phyloP scores from a whole-genome alignment of 2,797 vertebrate genomes.

The Acipenser oxyrinchus region DNA sequence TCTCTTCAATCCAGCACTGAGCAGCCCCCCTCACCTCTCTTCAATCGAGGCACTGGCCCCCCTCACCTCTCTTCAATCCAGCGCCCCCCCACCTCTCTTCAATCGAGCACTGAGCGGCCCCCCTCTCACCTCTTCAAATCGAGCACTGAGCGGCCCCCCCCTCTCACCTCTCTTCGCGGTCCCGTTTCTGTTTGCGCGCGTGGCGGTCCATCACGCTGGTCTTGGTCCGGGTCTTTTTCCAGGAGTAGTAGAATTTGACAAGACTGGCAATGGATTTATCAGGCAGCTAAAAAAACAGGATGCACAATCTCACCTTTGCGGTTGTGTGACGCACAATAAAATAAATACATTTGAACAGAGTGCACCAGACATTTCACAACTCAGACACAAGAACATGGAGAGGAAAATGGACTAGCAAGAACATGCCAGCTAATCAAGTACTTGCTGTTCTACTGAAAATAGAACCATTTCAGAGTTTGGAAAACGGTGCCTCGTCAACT shows the following conservation, averaged over 20 bases:
- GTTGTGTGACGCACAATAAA: neutral
- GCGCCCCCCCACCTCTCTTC: no score
- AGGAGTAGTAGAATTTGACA: conserved; percentile 93
- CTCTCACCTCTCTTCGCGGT: conserved; percentile 81
- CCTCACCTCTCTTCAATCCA: neutral
- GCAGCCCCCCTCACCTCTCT: no score
- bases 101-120: neutral
- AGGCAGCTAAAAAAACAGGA: conserved; percentile 61
- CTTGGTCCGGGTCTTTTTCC: conserved; percentile 94
- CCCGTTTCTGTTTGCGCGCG: conserved; percentile 82
- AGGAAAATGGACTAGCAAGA: neutral
- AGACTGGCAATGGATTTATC: conserved; percentile 91
- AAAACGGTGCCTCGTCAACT: no score
- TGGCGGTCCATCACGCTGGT: conserved; percentile 94
- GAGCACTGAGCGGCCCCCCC: neutral
- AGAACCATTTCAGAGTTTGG: no score
- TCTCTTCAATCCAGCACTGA: neutral
- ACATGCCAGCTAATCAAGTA: no score
- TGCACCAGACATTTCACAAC: neutral
- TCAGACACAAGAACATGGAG: neutral
- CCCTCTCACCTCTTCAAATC: neutral
- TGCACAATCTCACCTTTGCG: neutral
- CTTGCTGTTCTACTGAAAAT: no score
- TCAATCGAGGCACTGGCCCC: neutral
- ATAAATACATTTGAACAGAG: conserved; percentile 2